Percentiles rank a stretch among this genome's conserved stretches.
These are phyloP conservation scores for Pelodytes ibericus DNA, from an alignment of 2,797 vertebrate genomes.

Conservation along the genomic window DNA sequence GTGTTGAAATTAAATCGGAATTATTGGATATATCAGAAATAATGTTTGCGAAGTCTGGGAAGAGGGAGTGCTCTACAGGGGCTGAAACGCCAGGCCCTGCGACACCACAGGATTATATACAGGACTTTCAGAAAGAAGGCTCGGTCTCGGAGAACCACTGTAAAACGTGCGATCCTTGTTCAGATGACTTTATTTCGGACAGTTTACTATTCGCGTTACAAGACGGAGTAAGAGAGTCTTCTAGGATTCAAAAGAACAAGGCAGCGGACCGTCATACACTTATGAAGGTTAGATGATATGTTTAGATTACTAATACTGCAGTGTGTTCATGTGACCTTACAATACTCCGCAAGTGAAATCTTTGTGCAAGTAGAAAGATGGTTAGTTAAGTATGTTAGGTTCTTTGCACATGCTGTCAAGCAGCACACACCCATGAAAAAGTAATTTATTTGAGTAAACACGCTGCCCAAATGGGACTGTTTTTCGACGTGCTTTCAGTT, in stretches of 20 bases:
- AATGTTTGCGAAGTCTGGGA: background rate
- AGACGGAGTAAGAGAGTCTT: background rate
- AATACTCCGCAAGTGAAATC: too few species aligned
- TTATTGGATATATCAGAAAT: background rate
- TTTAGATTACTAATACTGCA: background rate
- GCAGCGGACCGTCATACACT: background rate
- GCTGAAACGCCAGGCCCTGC: background rate
- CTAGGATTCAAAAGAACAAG: background rate
- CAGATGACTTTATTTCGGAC: background rate
- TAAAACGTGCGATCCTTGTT: background rate
- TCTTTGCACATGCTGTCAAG: too few species aligned
- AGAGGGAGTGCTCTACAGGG: background rate
- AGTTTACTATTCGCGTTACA: background rate
- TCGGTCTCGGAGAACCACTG: background rate
- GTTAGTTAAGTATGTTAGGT: too few species aligned
- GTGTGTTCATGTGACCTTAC: too few species aligned
- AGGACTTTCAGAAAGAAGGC: background rate
- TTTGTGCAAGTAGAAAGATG: too few species aligned
- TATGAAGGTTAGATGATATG: slow-evolving; percentile 12
- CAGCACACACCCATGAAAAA: too few species aligned
- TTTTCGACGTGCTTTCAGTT: too few species aligned
- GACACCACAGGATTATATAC: background rate
- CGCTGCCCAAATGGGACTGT: too few species aligned
- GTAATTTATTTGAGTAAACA: too few species aligned
- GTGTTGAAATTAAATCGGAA: background rate